Conservation (phyloP, 2,797 vertebrate species). For the Schizopygopsis malacanthus region DNA sequence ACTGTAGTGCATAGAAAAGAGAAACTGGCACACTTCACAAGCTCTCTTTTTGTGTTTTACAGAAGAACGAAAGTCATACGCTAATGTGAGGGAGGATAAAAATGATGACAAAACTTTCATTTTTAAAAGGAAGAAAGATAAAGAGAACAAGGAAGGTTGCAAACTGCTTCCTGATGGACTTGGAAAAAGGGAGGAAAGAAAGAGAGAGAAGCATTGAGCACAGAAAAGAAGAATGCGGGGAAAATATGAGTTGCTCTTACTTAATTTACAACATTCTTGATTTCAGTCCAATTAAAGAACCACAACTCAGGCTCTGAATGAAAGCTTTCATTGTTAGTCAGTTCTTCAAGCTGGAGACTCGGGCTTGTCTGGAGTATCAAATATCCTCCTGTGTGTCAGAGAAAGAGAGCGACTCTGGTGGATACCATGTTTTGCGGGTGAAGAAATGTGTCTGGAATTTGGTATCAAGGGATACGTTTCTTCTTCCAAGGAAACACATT, state of each 20-base stretch:
- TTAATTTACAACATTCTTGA: slow-evolving; percentile 63
- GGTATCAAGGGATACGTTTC: slow-evolving; percentile 50
- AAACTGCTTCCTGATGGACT: background rate
- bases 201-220: slow-evolving; percentile 24
- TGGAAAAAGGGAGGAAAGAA: slow-evolving; percentile 25
- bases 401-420: slow-evolving; percentile 50
- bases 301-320: slow-evolving; percentile 47
- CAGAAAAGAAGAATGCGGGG: slow-evolving; percentile 58
- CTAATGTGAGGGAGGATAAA: background rate
- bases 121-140: background rate
- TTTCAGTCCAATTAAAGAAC: slow-evolving; percentile 60
- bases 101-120: background rate
- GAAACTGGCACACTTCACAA: background rate
- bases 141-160: background rate
- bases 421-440: slow-evolving; percentile 55
- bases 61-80: background rate
- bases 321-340: slow-evolving; percentile 57
- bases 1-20: background rate
- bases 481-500: slow-evolving; percentile 36
- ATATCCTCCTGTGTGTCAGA: slow-evolving; percentile 52
- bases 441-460: slow-evolving; percentile 63
- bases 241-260: slow-evolving; percentile 53
- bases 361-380: slow-evolving; percentile 46
- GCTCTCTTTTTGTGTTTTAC: background rate
- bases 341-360: slow-evolving; percentile 48